Evolutionary conservation across 2,797 vertebrate species (phyloP).

Genomic region (Falco cherrug): DNA sequence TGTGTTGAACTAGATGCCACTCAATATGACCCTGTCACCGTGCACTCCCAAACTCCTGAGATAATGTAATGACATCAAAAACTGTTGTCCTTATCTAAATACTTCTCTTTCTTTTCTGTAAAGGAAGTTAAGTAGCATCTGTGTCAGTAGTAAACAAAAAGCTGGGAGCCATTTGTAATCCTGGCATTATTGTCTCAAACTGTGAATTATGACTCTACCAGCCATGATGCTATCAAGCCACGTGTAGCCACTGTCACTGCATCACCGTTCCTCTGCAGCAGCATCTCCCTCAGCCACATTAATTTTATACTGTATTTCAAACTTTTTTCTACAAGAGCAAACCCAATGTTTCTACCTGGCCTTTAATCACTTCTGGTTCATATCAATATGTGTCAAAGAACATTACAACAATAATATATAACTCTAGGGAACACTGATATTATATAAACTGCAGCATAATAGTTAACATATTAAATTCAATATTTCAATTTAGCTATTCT

Average conservation of each 20-base stretch:
- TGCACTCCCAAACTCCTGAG: background rate
- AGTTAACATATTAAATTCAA: slow-evolving; percentile 64
- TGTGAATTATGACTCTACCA: background rate
- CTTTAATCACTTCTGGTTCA: slow-evolving; percentile 33
- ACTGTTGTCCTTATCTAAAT: background rate
- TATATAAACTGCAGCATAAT: slow-evolving; percentile 62
- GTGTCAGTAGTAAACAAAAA: background rate
- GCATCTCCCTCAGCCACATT: background rate
- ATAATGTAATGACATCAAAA: background rate
- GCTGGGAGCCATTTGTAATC: background rate
- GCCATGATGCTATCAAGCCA: background rate
- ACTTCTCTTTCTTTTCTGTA: background rate
- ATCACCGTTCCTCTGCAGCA: background rate
- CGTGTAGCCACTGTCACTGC: background rate
- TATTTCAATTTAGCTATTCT: slow-evolving; percentile 67
- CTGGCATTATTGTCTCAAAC: background rate
- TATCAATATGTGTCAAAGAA: slow-evolving; percentile 55
- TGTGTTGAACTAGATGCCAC: background rate
- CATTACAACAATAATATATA: slow-evolving; percentile 26
- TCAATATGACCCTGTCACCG: background rate
- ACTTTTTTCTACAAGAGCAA: background rate
- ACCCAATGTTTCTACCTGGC: slow-evolving; percentile 32
- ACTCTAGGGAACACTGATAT: slow-evolving; percentile 56
- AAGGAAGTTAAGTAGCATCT: background rate
- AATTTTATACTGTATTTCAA: background rate